These are phyloP conservation scores for Syrista parreyssii DNA, from an alignment of 2,888 invertebrate genomes.

Conservation along the genomic window DNA sequence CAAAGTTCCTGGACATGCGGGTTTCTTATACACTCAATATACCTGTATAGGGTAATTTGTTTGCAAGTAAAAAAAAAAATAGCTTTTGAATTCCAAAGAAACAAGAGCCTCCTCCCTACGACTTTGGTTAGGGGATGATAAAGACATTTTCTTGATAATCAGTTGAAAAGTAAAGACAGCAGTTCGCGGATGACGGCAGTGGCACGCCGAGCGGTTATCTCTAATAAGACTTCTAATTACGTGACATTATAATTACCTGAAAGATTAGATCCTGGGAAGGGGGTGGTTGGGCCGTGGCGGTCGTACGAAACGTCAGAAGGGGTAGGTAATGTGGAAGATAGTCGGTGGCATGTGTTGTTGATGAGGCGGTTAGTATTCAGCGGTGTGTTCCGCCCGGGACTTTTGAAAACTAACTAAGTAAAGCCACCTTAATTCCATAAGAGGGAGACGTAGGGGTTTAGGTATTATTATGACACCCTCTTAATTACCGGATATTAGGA, in stretches of 20 bases:
- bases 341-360: conserved; percentile 64
- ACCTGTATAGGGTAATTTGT: background rate
- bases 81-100: background rate
- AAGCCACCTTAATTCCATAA: conserved; percentile 64
- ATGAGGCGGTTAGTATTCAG: conserved; percentile 66
- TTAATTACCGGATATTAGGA: conserved; percentile 64
- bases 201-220: conserved; percentile 15
- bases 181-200: background rate
- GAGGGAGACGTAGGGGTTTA: conserved; percentile 56
- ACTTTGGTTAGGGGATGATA: background rate
- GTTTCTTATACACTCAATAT: background rate
- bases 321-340: conserved; percentile 47
- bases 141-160: background rate
- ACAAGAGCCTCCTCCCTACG: too few relatives aligned
- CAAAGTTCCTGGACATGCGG: background rate
- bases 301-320: conserved; percentile 9
- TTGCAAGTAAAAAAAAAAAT: background rate
- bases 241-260: conserved; percentile 55
- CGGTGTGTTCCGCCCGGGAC: conserved; percentile 57
- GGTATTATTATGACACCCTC: conserved; percentile 60
- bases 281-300: conserved; percentile 18
- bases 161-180: background rate
- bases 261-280: conserved; percentile 49
- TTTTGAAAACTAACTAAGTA: conserved; percentile 63
- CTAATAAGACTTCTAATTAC: conserved; percentile 42